Evolutionary conservation across 1,140 invertebrate species (phyloP).

Genomic region (Tetramorium simillimum): DNA sequence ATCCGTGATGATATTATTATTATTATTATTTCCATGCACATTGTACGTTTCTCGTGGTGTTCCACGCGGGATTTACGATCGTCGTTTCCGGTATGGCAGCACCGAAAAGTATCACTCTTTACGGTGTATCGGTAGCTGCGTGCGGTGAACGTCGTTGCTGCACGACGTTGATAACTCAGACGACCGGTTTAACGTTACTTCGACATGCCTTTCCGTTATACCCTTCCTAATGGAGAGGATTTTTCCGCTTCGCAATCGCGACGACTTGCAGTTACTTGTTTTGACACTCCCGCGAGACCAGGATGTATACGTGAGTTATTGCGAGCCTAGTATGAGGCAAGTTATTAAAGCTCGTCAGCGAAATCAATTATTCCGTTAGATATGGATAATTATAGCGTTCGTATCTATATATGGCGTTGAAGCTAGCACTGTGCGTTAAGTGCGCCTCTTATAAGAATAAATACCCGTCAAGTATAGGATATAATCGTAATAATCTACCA

Average conservation of each 20-base stretch:
- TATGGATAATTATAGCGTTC: constrained; percentile 51
- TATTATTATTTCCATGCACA: constrained; percentile 37
- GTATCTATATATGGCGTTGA: constrained; percentile 35
- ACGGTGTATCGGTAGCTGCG: constrained; percentile 20
- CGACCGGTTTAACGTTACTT: constrained; percentile 49
- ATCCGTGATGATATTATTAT: constrained; percentile 46
- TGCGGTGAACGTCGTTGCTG: constrained; percentile 19
- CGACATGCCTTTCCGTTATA: constrained; percentile 37
- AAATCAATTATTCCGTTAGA: constrained; percentile 51
- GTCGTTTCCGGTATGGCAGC: constrained; percentile 28
- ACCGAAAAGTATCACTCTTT: constrained; percentile 46
- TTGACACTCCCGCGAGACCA: constrained; percentile 41
- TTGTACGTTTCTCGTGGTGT: constrained; percentile 1
- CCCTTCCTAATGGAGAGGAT: constrained; percentile 20
- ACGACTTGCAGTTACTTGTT: constrained; percentile 37
- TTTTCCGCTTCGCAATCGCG: constrained; percentile 32
- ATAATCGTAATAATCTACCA: constrained; percentile 37
- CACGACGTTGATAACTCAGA: constrained; percentile 40
- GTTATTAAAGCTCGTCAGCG: constrained; percentile 59
- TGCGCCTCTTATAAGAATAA: constrained; percentile 37
- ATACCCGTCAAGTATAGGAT: constrained; percentile 34
- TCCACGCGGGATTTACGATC: constrained; percentile 33
- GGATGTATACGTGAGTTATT: constrained; percentile 46
- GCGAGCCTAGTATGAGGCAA: constrained; percentile 1
- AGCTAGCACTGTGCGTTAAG: constrained; percentile 34